These are phyloP conservation scores for Zele albiditarsus DNA, from an alignment of 2,888 invertebrate species.

Conservation along the genomic window DNA sequence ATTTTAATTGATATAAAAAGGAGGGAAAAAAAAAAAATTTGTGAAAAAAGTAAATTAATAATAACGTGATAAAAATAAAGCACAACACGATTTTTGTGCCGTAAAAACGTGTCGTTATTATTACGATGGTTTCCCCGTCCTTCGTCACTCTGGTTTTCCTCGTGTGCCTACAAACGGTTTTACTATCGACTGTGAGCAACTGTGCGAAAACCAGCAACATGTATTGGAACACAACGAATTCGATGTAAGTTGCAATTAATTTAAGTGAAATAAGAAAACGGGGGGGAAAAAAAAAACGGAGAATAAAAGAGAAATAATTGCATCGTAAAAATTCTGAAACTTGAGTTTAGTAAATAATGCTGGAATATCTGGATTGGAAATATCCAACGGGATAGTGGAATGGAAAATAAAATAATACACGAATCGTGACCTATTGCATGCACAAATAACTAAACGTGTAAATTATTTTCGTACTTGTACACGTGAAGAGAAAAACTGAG, in stretches of 20 bases:
- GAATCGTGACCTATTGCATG: too few species aligned
- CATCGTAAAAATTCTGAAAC: too few species aligned
- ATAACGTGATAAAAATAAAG: conserved; percentile 10
- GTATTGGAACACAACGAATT: conserved; percentile 93
- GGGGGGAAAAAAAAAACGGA: background rate
- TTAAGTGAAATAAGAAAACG: background rate
- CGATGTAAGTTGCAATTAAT: conserved; percentile 78
- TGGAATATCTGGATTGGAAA: too few species aligned
- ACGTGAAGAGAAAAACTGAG: too few species aligned
- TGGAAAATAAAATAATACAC: too few species aligned
- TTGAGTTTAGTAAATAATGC: too few species aligned
- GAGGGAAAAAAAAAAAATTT: background rate
- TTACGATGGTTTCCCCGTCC: conserved; percentile 72
- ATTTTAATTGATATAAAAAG: conserved; percentile 36
- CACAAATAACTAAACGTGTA: too few species aligned
- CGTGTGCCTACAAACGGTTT: conserved; percentile 77
- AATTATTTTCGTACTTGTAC: too few species aligned
- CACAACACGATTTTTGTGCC: conserved; percentile 35
- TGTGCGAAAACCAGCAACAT: conserved; percentile 90
- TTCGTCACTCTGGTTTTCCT: conserved; percentile 72
- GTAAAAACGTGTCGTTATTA: conserved; percentile 52
- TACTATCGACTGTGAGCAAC: conserved; percentile 81
- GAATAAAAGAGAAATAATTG: background rate
- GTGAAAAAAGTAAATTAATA: background rate
- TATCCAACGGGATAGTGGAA: too few species aligned